Evolutionary conservation across 2,797 vertebrate species (phyloP).

Genomic region (Lepidocolaptes lacrymiger): DNA sequence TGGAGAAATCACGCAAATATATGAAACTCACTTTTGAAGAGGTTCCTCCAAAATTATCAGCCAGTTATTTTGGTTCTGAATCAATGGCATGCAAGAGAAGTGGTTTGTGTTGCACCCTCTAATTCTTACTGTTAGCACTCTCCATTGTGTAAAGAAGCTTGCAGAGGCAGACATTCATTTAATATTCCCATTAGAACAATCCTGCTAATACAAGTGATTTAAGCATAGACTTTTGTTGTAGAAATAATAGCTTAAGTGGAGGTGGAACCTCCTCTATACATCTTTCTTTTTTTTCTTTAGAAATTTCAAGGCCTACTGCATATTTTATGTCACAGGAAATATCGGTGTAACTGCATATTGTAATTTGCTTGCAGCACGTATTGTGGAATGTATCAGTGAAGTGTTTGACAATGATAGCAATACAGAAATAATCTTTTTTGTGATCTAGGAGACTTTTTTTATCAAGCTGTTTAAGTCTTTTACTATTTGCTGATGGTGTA

Average conservation of each 20-base stretch:
- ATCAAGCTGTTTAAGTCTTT: not conserved
- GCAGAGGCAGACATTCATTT: slow-evolving; percentile 10
- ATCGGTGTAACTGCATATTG: slow-evolving; percentile 49
- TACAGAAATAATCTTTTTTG: slow-evolving; percentile 42
- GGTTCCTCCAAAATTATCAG: not conserved
- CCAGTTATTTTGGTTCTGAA: not conserved
- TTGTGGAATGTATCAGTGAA: slow-evolving; percentile 9
- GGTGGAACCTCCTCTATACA: slow-evolving; percentile 51
- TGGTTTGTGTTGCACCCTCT: not conserved
- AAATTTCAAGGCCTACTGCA: slow-evolving; percentile 34
- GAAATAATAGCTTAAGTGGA: slow-evolving; percentile 68
- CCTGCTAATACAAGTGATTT: slow-evolving; percentile 52
- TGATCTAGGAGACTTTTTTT: slow-evolving; percentile 16
- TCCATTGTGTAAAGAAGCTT: not conserved
- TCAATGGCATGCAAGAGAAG: not conserved
- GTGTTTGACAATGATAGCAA: slow-evolving; percentile 57
- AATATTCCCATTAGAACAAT: slow-evolving; percentile 69
- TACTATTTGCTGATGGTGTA: slow-evolving; percentile 25
- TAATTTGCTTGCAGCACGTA: slow-evolving; percentile 50
- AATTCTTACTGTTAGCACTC: not conserved
- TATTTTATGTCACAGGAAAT: slow-evolving; percentile 53
- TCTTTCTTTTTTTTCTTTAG: slow-evolving; percentile 37
- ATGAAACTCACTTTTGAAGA: not conserved
- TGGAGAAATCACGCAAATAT: not conserved
- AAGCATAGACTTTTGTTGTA: slow-evolving; percentile 55